phyloP scores from a whole-genome alignment of 2,888 invertebrate genomes.

The Automeris io region DNA sequence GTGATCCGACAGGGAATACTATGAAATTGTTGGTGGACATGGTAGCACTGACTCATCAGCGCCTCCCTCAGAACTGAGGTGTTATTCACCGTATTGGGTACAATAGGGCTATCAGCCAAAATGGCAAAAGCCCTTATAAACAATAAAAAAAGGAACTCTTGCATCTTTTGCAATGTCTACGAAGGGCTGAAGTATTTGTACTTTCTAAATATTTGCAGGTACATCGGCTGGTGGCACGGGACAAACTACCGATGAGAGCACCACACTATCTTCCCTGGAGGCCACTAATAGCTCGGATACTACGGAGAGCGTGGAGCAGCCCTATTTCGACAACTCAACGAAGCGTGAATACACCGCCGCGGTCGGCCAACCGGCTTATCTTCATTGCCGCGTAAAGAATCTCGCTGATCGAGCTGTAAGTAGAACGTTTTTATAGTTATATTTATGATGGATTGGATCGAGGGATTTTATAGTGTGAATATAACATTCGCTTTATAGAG shows the following conservation, averaged over 20 bases:
- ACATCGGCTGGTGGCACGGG: slow-evolving; percentile 53
- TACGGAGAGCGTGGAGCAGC: slow-evolving; percentile 84
- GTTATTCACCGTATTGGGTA: too few relatives aligned
- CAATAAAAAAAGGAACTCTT: too few relatives aligned
- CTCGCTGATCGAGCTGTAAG: slow-evolving; percentile 92
- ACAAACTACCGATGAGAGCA: slow-evolving; percentile 28
- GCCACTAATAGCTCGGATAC: slow-evolving; percentile 35
- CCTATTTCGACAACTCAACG: slow-evolving; percentile 90
- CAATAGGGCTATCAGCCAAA: too few relatives aligned
- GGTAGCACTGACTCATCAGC: too few relatives aligned
- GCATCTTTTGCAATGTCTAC: too few relatives aligned
- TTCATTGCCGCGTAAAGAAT: slow-evolving; percentile 90
- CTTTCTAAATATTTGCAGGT: slow-evolving; percentile 30
- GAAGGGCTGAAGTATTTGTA: too few relatives aligned
- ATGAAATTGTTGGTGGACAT: too few relatives aligned
- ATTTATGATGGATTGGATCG: slow-evolving; percentile 12
- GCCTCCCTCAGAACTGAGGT: too few relatives aligned
- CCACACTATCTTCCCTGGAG: slow-evolving; percentile 28
- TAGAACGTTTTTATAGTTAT: slow-evolving; percentile 22
- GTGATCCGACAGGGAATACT: too few relatives aligned
- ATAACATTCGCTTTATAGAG: too few relatives aligned
- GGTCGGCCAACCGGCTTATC: slow-evolving; percentile 89
- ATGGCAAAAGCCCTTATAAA: too few relatives aligned
- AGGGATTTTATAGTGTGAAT: too few relatives aligned
- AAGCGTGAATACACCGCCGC: slow-evolving; percentile 89